Conservation (phyloP, 2,797 vertebrate genomes). For the Neostethus bicornis region DNA sequence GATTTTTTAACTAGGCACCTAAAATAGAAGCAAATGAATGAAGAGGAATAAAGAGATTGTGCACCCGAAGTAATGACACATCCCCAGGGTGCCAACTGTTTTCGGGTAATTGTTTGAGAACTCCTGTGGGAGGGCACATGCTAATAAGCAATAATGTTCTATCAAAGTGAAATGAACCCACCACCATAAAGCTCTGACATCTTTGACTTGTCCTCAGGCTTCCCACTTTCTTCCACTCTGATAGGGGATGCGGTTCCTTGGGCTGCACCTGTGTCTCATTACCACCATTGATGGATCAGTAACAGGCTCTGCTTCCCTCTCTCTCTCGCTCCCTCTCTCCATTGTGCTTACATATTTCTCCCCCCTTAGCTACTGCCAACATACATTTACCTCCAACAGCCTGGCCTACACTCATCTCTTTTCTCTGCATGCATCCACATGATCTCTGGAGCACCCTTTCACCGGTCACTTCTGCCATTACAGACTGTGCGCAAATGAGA, state of each 20-base stretch:
- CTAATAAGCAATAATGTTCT: constrained; percentile 65
- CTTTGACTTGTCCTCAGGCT: constrained; percentile 33
- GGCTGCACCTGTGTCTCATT: constrained; percentile 76
- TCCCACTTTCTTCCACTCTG: constrained; percentile 35
- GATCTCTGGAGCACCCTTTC: constrained; percentile 37
- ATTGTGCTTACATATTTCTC: constrained; percentile 51
- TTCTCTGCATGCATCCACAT: constrained; percentile 28
- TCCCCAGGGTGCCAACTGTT: constrained; percentile 39
- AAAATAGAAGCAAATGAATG: constrained; percentile 60
- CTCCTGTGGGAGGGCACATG: constrained; percentile 44
- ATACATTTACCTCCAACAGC: constrained; percentile 68
- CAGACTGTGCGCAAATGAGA: constrained; percentile 34
- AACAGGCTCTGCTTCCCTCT: constrained; percentile 56
- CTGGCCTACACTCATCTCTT: constrained; percentile 37
- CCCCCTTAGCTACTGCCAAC: constrained; percentile 72
- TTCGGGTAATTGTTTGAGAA: constrained; percentile 52
- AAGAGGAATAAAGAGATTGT: constrained; percentile 33
- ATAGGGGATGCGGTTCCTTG: constrained; percentile 38
- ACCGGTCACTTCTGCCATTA: constrained; percentile 34
- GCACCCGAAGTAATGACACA: constrained; percentile 37
- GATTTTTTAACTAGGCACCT: constrained; percentile 35
- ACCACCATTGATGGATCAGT: constrained; percentile 64
- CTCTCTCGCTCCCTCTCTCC: constrained; percentile 48
- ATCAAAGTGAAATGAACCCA: constrained; percentile 54
- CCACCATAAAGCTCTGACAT: constrained; percentile 22